Evolutionary conservation across 2,797 vertebrate genomes (phyloP), one percentile per base, ranked within the genome.

Genomic region (Falco columbarius): DNA sequence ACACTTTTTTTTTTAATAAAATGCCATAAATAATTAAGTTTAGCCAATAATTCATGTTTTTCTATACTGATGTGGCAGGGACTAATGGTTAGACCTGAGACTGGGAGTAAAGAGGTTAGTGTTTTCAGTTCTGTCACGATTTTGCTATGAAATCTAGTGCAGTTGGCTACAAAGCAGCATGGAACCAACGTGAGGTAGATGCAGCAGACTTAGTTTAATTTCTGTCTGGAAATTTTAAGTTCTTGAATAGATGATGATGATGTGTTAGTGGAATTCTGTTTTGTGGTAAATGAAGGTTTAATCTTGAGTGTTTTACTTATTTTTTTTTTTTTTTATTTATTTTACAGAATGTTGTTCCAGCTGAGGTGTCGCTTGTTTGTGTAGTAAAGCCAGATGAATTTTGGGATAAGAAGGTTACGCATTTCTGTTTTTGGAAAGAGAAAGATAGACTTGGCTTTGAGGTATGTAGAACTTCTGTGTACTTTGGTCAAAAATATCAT

Each of bases 361-460:
- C 99, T 8, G 99, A 99, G 92, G 99, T 99, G 75, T 99, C 99
- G 26, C 98, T 99, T 96, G 99, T 99, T 94, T 99, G 99, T 89
- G 99, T 99, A 94, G 99, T 99, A 96, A 99, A 99, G 96, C 99
- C 99, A 20, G 99, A 99, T 98, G 99, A 99, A 97, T 99, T 99
- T 96, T 99, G 99, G 99, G 99, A 99, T 97, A 99, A 99, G 98
- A 99, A 99, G 97, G 99, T 99, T 95, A 99, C 99, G 5, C 99
- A 99, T 96, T 99, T 99, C 97, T 99, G 99, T 96, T 99, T 99
- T 98, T 99, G 99, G 99, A 99, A 99, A 98, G 99, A 99, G 97
- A 99, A 99, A 72, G 99, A 99, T 97, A 98, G 99, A 55, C 98
- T 99, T 96, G 99, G 99, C 81, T 99, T 99, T 97, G 99, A 99